These are phyloP conservation scores for Theristicus caerulescens DNA, from an alignment of 2,113 vertebrate species.

Conservation along the genomic window DNA sequence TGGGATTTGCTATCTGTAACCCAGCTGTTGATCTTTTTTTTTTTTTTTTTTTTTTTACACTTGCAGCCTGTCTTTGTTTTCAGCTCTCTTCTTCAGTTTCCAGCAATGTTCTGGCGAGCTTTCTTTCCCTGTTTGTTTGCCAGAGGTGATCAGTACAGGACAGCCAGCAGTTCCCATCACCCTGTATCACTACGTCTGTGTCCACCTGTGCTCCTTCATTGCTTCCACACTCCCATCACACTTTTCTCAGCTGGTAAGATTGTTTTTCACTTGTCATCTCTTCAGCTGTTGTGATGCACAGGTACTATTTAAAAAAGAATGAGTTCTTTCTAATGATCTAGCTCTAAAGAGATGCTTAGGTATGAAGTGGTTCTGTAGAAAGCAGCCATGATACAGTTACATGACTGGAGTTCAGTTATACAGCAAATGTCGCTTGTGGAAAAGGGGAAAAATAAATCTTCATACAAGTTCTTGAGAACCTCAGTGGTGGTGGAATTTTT, in stretches of 20 bases:
- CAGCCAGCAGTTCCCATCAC: constrained; percentile 77
- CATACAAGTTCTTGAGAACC: not conserved
- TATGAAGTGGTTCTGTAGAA: not conserved
- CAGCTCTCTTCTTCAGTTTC: constrained; percentile 83
- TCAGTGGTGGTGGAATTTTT: not conserved
- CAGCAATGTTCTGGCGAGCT: constrained; percentile 83
- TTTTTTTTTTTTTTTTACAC: not conserved
- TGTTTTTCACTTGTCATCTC: not conserved
- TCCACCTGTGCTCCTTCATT: constrained; percentile 87
- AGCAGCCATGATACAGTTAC: not conserved
- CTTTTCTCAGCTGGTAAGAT: constrained; percentile 85
- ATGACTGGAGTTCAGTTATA: not conserved
- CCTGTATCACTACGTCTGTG: constrained; percentile 87
- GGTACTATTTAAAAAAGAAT: not conserved
- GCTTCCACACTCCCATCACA: constrained; percentile 76
- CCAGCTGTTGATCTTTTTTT: not conserved
- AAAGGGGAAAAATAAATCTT: not conserved
- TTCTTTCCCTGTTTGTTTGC: constrained; percentile 79
- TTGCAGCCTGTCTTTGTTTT: constrained; percentile 81
- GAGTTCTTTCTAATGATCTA: not conserved
- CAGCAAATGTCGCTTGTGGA: not conserved
- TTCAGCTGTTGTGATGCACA: not conserved
- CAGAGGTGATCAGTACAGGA: constrained; percentile 77
- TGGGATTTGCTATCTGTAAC: not conserved
- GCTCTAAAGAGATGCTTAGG: not conserved